phyloP scores from a whole-genome alignment of 2,113 vertebrate species.

The Oplegnathus fasciatus region DNA sequence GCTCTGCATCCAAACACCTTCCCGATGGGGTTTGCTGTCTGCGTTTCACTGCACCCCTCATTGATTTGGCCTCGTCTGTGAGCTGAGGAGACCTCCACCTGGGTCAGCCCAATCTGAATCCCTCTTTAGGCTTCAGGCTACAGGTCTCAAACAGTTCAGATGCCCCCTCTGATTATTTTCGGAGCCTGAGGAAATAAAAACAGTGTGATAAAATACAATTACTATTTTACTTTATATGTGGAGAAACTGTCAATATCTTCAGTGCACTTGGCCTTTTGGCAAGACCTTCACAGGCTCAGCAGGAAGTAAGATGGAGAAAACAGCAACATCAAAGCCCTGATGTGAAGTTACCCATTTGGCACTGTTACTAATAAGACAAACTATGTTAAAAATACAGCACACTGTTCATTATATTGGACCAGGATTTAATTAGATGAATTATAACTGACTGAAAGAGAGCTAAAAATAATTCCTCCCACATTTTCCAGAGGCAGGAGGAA shows the following conservation, averaged over 20 bases:
- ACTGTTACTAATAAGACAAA: slow-evolving; percentile 1
- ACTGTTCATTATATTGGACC: background rate
- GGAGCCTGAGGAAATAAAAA: slow-evolving; percentile 54
- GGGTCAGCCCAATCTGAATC: slow-evolving; percentile 61
- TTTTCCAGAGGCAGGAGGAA: slow-evolving; percentile 22
- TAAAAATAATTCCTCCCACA: slow-evolving; percentile 20
- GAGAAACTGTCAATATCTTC: slow-evolving; percentile 33
- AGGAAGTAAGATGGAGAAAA: slow-evolving; percentile 38
- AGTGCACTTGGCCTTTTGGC: slow-evolving; percentile 24
- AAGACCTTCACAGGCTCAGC: slow-evolving; percentile 21
- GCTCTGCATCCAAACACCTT: slow-evolving; percentile 70
- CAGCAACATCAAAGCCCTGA: slow-evolving; percentile 13
- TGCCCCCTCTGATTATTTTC: slow-evolving; percentile 55
- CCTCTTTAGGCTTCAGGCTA: slow-evolving; percentile 55
- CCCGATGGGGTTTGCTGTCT: slow-evolving; percentile 58
- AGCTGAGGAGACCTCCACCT: slow-evolving; percentile 64
- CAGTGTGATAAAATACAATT: slow-evolving; percentile 50
- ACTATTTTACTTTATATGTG: slow-evolving; percentile 34
- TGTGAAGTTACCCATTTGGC: background rate
- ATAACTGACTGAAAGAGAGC: slow-evolving; percentile 17
- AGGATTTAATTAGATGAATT: slow-evolving; percentile 40
- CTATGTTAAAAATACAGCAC: slow-evolving; percentile 4
- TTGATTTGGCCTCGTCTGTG: slow-evolving; percentile 71
- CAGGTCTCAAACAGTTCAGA: slow-evolving; percentile 64
- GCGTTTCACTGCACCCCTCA: slow-evolving; percentile 66